Evolutionary conservation across 2,113 vertebrate genomes (phyloP).

Genomic region (Heliornis fulica): DNA sequence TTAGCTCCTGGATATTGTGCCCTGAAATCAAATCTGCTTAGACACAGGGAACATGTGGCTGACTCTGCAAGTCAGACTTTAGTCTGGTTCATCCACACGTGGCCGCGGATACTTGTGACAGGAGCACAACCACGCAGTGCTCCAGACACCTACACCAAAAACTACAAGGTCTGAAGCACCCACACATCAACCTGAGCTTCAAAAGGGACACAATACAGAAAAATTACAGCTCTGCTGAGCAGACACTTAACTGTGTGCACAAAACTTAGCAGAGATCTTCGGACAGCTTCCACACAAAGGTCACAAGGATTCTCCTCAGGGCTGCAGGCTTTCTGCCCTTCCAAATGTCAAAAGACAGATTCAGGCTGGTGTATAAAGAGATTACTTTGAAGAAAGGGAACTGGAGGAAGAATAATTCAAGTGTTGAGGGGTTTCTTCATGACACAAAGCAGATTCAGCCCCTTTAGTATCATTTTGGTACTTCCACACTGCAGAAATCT

Average conservation of each 20-base stretch:
- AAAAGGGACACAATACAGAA: background rate
- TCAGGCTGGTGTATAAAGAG: background rate
- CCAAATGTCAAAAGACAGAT: background rate
- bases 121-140: background rate
- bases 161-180: background rate
- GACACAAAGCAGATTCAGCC: too few relatives aligned
- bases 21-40: background rate
- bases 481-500: too few relatives aligned
- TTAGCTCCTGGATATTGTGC: background rate
- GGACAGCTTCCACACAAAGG: background rate
- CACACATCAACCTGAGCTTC: background rate
- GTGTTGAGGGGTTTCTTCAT: background rate
- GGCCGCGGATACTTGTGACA: background rate
- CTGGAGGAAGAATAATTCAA: background rate
- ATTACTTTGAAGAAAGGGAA: background rate
- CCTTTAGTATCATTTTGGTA: too few relatives aligned
- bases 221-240: background rate
- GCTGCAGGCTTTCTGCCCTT: background rate
- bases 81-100: fast-evolving
- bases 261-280: background rate
- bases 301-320: background rate
- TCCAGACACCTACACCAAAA: background rate
- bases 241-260: background rate
- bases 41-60: background rate
- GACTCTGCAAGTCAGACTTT: background rate